A percentile compares a stretch with the other conserved stretches of the same genome.
Evolutionary conservation across 2,113 vertebrate species (phyloP).

Genomic region (Thalassarche chlororhynchos): DNA sequence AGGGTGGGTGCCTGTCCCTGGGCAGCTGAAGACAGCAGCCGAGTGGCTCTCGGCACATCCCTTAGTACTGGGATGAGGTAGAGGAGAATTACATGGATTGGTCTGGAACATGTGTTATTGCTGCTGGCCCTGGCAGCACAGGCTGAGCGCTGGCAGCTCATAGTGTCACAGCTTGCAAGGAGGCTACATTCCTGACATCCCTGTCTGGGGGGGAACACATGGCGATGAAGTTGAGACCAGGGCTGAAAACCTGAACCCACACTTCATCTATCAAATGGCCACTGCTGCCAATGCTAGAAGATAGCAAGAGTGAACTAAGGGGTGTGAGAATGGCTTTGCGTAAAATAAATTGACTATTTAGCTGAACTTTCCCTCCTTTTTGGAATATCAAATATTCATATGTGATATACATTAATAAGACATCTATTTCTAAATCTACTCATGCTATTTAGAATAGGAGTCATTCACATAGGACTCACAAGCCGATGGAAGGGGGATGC

Average conservation of each 20-base stretch:
- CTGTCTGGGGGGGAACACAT: neutral
- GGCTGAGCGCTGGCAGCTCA: neutral
- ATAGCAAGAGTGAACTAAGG: neutral
- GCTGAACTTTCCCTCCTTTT: neutral
- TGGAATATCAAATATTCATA: neutral
- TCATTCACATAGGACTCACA: fast-evolving
- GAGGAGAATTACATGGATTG: neutral
- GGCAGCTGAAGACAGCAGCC: neutral
- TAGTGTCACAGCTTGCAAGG: neutral
- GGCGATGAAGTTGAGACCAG: neutral
- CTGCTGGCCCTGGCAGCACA: neutral
- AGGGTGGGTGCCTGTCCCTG: fast-evolving
- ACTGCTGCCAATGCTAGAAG: neutral
- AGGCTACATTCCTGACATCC: neutral
- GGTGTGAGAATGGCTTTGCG: neutral
- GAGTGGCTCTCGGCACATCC: neutral
- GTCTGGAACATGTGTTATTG: neutral
- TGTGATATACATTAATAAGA: neutral
- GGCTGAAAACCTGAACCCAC: neutral
- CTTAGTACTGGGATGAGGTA: neutral
- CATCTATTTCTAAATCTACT: neutral
- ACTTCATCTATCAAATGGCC: neutral
- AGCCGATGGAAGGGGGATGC: neutral
- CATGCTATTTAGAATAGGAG: neutral
- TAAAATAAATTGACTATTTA: neutral